Evolutionary conservation across 2,113 vertebrate genomes (phyloP).

Genomic region (Osmerus mordax): DNA sequence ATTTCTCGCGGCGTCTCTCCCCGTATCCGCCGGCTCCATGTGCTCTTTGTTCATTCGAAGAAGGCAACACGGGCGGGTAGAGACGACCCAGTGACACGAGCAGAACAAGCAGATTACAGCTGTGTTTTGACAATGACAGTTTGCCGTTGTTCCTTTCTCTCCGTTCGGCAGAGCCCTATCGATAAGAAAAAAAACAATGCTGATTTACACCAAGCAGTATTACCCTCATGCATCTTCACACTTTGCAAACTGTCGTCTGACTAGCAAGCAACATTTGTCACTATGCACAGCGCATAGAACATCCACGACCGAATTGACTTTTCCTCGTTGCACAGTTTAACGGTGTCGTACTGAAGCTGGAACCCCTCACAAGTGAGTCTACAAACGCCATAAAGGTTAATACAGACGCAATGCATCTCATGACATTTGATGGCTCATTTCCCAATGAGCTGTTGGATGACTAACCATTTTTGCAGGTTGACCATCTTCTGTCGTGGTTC

Average conservation of each 20-base stretch:
- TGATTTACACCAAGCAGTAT: neutral
- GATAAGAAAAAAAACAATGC: no score
- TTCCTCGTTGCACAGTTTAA: no score
- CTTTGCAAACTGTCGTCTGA: no score
- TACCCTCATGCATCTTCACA: neutral
- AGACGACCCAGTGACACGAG: slow-evolving; percentile 27
- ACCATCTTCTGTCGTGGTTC: neutral
- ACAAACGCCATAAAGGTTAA: neutral
- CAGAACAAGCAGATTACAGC: slow-evolving; percentile 40
- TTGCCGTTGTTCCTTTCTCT: slow-evolving; percentile 8
- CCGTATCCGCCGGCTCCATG: slow-evolving; percentile 24
- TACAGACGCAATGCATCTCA: neutral
- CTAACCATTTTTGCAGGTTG: neutral
- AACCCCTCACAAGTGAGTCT: neutral
- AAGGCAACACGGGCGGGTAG: slow-evolving; percentile 37
- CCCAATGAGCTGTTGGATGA: neutral
- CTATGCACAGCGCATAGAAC: no score
- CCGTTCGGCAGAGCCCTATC: no score
- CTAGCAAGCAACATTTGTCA: no score
- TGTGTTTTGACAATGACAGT: slow-evolving; percentile 36
- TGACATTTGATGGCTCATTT: slow-evolving; percentile 6
- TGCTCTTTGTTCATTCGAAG: slow-evolving; percentile 45
- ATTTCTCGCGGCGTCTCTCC: slow-evolving; percentile 21
- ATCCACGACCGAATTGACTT: no score
- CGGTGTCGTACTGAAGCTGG: neutral